Percentiles rank a stretch among this genome's conserved stretches.
Evolutionary conservation across 2,797 vertebrate species (phyloP).

Genomic region (Neoniphon sammara): DNA sequence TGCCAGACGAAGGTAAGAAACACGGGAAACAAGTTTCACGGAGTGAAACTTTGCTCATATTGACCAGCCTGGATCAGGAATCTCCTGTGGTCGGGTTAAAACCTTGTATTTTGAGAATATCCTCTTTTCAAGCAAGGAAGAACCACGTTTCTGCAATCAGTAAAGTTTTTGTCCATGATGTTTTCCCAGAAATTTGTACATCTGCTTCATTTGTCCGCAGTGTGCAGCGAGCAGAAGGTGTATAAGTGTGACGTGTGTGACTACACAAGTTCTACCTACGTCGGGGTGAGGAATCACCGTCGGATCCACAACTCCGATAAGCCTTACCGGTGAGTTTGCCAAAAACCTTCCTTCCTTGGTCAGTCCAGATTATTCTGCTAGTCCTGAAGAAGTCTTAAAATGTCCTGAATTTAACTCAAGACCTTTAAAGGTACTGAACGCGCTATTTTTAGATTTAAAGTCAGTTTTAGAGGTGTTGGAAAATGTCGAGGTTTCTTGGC

Average conservation of each 20-base stretch:
- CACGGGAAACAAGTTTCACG: too few species aligned
- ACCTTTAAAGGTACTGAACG: too few species aligned
- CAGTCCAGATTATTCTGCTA: neutral
- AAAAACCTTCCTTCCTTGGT: neutral
- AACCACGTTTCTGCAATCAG: too few species aligned
- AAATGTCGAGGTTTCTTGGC: too few species aligned
- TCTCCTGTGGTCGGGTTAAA: neutral
- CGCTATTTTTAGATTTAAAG: too few species aligned
- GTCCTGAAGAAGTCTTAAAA: too few species aligned
- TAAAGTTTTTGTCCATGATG: neutral
- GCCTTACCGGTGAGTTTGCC: constrained; percentile 89
- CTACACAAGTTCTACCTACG: constrained; percentile 94
- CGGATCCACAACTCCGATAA: constrained; percentile 96
- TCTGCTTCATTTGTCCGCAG: constrained; percentile 51
- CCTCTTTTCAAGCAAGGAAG: neutral
- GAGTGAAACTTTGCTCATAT: neutral
- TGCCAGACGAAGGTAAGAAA: constrained; percentile 86
- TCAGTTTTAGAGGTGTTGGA: too few species aligned
- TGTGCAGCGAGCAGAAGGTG: constrained; percentile 84
- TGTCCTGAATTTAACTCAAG: too few species aligned
- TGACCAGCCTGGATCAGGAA: neutral
- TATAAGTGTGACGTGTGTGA: constrained; percentile 95
- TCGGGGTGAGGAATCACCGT: constrained; percentile 95
- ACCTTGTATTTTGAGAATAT: neutral
- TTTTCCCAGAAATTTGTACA: neutral